Percentiles rank a stretch among this genome's conserved stretches.
phyloP scores from a whole-genome alignment of 2,888 invertebrate genomes.

The Encarsia formosa region DNA sequence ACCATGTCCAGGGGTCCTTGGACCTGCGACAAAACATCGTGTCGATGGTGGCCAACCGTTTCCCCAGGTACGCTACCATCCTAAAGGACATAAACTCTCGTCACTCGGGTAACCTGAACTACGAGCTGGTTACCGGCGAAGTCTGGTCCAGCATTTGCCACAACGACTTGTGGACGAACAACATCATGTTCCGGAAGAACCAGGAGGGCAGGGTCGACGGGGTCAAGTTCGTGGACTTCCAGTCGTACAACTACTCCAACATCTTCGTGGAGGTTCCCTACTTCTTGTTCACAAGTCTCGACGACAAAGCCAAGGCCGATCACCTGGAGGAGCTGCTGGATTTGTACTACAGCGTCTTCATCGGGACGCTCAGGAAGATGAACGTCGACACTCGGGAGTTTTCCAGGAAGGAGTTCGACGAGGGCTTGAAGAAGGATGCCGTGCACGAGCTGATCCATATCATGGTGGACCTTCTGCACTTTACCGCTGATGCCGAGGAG shows the following conservation, averaged over 20 bases:
- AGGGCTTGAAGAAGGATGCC: slow-evolving; percentile 31
- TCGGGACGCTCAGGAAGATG: slow-evolving; percentile 49
- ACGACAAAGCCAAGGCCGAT: slow-evolving; percentile 47
- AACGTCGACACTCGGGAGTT: slow-evolving; percentile 42
- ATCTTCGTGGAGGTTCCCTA: slow-evolving; percentile 59
- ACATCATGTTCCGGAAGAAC: slow-evolving; percentile 55
- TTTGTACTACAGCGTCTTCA: slow-evolving; percentile 54
- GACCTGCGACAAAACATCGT: too few species aligned
- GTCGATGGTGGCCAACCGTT: too few species aligned
- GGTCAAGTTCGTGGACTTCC: slow-evolving; percentile 60
- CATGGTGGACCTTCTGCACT: slow-evolving; percentile 28
- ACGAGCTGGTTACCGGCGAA: too few species aligned
- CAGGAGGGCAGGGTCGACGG: slow-evolving; percentile 46
- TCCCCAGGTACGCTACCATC: too few species aligned
- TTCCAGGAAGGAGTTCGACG: slow-evolving; percentile 32
- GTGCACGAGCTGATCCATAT: slow-evolving; percentile 29
- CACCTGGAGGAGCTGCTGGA: slow-evolving; percentile 53
- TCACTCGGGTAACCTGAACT: too few species aligned
- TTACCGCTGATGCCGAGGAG: slow-evolving; percentile 20
- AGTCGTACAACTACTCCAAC: slow-evolving; percentile 54
- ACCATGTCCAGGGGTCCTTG: too few species aligned
- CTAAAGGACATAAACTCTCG: too few species aligned
- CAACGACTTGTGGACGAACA: too few species aligned
- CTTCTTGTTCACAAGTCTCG: slow-evolving; percentile 56
- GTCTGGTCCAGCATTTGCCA: slow-evolving; percentile 60